Base-by-base conservation (phyloP, 2,888 invertebrate species). In the Cryptosula pallasiana region DNA sequence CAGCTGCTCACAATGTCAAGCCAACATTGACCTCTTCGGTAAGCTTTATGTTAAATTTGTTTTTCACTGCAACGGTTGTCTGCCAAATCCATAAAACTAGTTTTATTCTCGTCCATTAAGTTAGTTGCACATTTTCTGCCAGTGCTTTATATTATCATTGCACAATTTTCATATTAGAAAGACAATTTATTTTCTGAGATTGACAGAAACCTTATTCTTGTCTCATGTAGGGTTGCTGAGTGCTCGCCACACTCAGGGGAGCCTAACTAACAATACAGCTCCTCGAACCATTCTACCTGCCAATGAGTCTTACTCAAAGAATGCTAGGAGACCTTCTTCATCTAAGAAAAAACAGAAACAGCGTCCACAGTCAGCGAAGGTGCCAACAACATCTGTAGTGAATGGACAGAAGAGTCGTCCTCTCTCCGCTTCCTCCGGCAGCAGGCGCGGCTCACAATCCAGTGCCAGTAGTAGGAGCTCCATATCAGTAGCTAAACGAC, bases 1-100 rank as follows among this genome's bases (percentile, higher is more conserved):
- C 75, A 78, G 77, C 72, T 78, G 79, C 77, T 79, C 20, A n/a
- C 63, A 63, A 63, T 63, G 63, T 27, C 63, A 63, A 32, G 63
- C 63, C 13, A 63, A 63, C 27, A 27, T 32, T 27, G 63, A 63
- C n/a, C 63, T 63, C 32, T 63, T 32, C 32, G 63, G 63, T 63
- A 34, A 63, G 32, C 32, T 16, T 16, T 16, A 13, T 57, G 57
- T 16, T 57, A 9, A 45, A 9, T 20, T 45, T 45, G 45, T 45
- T 45, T 20, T 45, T 13, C 45, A 13, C 45, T 13, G 20, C 9
- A 13, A 45, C 45, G 45, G 9, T 45, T 45, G 45, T 45, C n/a
- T n/a, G n/a, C n/a, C n/a, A n/a, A n/a, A n/a, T n/a, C n/a, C n/a
- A n/a, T n/a, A n/a, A n/a, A n/a, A n/a, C n/a, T n/a, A n/a, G n/a